Evolutionary conservation across 2,797 vertebrate genomes (phyloP).

Genomic region (Dromococcyx pavoninus): DNA sequence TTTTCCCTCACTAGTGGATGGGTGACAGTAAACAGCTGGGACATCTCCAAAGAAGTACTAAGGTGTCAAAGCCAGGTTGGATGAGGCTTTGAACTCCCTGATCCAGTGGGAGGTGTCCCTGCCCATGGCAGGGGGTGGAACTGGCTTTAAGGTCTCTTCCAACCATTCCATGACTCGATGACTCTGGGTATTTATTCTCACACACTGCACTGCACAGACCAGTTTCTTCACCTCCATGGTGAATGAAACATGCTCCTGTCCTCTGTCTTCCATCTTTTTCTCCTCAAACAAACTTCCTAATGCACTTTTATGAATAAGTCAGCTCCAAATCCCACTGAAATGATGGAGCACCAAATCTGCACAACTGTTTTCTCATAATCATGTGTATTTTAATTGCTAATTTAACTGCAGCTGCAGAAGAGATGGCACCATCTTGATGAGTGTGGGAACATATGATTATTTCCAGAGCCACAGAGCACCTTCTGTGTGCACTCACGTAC

Average conservation of each 20-base stretch:
- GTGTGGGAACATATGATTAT: neutral
- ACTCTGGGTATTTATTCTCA: neutral
- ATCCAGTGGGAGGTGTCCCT: no score
- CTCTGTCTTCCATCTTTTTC: neutral
- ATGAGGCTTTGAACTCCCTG: no score
- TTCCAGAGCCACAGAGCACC: neutral
- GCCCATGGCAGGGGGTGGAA: no score
- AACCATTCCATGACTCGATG: no score
- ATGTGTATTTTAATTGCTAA: neutral
- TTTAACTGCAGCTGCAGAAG: neutral
- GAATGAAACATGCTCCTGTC: neutral
- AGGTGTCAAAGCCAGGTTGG: no score
- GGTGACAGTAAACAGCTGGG: neutral
- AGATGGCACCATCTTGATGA: neutral
- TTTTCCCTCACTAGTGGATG: neutral
- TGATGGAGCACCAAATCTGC: neutral
- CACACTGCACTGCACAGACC: neutral
- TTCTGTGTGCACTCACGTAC: neutral
- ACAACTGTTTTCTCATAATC: neutral
- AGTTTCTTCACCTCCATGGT: neutral
- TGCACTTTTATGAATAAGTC: neutral
- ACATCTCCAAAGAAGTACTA: neutral
- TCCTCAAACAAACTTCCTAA: neutral
- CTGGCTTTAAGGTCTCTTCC: no score
- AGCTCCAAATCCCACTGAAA: neutral